Conservation (phyloP, 2,113 vertebrate species). For the Phocoena phocoena region DNA sequence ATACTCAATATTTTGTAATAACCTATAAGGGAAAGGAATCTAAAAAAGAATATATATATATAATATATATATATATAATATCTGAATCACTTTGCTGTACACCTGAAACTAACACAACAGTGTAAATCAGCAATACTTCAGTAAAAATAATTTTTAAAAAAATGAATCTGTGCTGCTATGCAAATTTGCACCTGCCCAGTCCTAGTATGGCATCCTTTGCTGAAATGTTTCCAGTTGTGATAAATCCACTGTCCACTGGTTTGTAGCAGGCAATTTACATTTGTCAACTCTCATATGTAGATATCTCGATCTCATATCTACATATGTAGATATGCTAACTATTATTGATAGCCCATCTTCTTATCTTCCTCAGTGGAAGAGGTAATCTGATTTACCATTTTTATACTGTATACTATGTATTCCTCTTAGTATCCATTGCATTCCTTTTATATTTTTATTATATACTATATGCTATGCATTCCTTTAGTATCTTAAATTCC, state of each 20-base stretch:
- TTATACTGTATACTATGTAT: background rate
- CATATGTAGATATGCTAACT: background rate
- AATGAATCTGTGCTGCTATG: background rate
- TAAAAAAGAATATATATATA: no score
- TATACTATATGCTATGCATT: background rate
- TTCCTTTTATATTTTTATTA: background rate
- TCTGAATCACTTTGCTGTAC: background rate
- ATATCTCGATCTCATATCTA: no score
- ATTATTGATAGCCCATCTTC: constrained; percentile 34
- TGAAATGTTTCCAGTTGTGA: constrained; percentile 28
- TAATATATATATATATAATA: no score
- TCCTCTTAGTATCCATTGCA: background rate
- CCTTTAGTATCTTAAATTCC: background rate
- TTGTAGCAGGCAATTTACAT: constrained; percentile 14
- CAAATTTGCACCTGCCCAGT: background rate
- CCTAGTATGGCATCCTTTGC: background rate
- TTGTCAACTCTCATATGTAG: constrained; percentile 42
- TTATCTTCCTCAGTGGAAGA: constrained; percentile 19
- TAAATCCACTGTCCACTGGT: background rate
- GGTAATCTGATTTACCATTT: constrained; percentile 37
- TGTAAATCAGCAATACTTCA: background rate
- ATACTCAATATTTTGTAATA: background rate
- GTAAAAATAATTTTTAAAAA: background rate
- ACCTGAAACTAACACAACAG: background rate
- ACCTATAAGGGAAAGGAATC: no score